Evolutionary conservation across 2,888 invertebrate species (phyloP).

Genomic region (Stramonita haemastoma): DNA sequence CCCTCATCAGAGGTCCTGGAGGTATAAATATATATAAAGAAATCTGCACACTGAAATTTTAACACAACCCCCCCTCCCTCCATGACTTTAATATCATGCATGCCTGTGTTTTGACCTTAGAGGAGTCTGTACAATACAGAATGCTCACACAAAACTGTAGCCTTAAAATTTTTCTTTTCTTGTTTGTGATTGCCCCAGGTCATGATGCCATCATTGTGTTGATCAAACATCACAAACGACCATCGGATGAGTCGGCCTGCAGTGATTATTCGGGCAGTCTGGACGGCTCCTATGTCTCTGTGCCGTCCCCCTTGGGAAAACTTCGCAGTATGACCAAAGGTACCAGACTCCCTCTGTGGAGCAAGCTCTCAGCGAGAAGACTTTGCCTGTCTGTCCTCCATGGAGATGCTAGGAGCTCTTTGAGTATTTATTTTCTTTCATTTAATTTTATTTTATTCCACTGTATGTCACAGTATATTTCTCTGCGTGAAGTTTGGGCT

Average conservation of each 20-base stretch:
- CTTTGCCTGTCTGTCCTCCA: background rate
- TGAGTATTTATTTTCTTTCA: background rate
- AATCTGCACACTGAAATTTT: too few relatives aligned
- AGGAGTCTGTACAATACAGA: too few relatives aligned
- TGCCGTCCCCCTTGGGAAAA: constrained; percentile 79
- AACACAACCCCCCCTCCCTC: too few relatives aligned
- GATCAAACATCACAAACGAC: constrained; percentile 78
- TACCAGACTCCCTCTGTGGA: constrained; percentile 42
- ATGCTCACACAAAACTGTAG: too few relatives aligned
- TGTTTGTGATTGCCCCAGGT: constrained; percentile 58
- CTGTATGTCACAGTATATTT: too few relatives aligned
- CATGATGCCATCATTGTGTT: constrained; percentile 79
- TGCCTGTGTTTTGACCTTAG: too few relatives aligned
- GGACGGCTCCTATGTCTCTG: constrained; percentile 78
- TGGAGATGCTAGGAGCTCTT: background rate
- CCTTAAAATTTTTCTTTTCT: too few relatives aligned
- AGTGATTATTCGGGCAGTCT: constrained; percentile 77
- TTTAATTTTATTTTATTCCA: too few relatives aligned
- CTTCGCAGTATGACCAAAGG: constrained; percentile 78
- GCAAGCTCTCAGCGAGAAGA: background rate
- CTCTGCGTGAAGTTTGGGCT: too few relatives aligned
- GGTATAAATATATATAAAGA: too few relatives aligned
- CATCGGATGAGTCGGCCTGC: constrained; percentile 77
- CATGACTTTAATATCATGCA: too few relatives aligned
- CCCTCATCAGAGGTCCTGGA: too few relatives aligned